These are phyloP conservation scores for Saguinus imperator DNA, from an alignment of 2,113 vertebrate species.

Conservation along the genomic window DNA sequence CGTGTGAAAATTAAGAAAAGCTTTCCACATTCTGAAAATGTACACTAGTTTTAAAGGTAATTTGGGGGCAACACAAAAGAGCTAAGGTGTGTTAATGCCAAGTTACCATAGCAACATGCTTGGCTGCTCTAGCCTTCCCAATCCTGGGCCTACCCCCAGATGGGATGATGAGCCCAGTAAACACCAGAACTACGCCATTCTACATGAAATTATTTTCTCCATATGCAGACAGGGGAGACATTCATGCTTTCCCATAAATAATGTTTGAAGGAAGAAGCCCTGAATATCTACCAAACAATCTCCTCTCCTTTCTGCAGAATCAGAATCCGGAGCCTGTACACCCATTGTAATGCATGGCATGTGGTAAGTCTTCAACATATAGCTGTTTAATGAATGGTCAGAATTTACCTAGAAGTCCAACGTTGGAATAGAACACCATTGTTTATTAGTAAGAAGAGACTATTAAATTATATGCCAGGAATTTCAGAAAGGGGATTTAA, in stretches of 20 bases:
- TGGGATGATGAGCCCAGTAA: background rate
- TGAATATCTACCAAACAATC: slow-evolving; percentile 15
- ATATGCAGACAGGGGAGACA: background rate
- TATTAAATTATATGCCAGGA: slow-evolving; percentile 20
- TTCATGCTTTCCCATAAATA: background rate
- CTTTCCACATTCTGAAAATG: slow-evolving; percentile 35
- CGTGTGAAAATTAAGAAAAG: slow-evolving; percentile 51
- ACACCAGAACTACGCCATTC: background rate
- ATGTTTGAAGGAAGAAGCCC: background rate
- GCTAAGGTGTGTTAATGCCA: slow-evolving; percentile 54
- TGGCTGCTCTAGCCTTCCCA: background rate
- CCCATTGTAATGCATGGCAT: background rate
- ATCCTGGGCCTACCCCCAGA: slow-evolving; percentile 45
- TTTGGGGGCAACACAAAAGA: slow-evolving; percentile 32
- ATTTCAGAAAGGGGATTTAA: slow-evolving; percentile 76
- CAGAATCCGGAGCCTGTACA: background rate
- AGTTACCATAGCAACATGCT: slow-evolving; percentile 61
- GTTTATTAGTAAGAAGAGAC: slow-evolving; percentile 31
- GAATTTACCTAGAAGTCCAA: slow-evolving; percentile 39
- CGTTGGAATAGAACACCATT: background rate
- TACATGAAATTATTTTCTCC: slow-evolving; percentile 34
- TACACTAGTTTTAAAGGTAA: slow-evolving; percentile 42
- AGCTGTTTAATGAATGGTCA: background rate
- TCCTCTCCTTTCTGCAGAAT: background rate
- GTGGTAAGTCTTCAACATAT: background rate